Evolutionary conservation across 64 coral and sea anemone species (phyloP).

Genomic region (Astreopora myriophthalma): DNA sequence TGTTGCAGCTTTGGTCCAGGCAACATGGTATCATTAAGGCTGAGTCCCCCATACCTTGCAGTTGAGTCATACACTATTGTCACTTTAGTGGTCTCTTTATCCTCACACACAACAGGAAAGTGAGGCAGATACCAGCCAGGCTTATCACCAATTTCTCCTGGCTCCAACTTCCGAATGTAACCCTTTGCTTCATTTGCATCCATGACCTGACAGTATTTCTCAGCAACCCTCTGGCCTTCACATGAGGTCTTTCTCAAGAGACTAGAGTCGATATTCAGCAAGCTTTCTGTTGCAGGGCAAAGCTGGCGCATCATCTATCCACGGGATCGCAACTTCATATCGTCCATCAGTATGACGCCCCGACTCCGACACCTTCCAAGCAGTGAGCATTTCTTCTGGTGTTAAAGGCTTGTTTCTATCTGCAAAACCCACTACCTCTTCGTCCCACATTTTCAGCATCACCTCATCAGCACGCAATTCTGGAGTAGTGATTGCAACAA

Average conservation of each 20-base stretch:
- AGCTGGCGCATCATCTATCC: constrained; percentile 29
- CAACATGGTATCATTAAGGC: constrained; percentile 54
- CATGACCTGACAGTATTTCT: constrained; percentile 59
- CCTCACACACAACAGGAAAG: constrained; percentile 32
- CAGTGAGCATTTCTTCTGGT: constrained; percentile 23
- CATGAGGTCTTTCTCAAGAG: constrained; percentile 7
- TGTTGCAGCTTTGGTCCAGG: constrained; percentile 50
- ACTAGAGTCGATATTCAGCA: constrained; percentile 41
- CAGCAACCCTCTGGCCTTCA: not conserved
- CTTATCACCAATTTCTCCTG: not conserved
- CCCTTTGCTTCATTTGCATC: constrained; percentile 31
- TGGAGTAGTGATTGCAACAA: too few relatives aligned
- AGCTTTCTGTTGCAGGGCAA: constrained; percentile 47
- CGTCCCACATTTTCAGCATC: constrained; percentile 80
- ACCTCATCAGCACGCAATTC: too few relatives aligned
- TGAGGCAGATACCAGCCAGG: constrained; percentile 31
- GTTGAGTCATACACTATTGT: constrained; percentile 55
- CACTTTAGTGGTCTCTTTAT: constrained; percentile 49
- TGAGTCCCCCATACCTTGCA: not conserved
- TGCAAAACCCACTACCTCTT: constrained; percentile 32
- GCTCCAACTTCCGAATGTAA: constrained; percentile 4
- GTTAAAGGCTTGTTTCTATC: not conserved
- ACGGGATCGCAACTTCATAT: constrained; percentile 71
- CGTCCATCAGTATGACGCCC: not conserved
- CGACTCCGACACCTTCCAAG: constrained; percentile 9